Base-by-base conservation (phyloP, 2,888 invertebrate species). In the Platerodrilus igneus region DNA sequence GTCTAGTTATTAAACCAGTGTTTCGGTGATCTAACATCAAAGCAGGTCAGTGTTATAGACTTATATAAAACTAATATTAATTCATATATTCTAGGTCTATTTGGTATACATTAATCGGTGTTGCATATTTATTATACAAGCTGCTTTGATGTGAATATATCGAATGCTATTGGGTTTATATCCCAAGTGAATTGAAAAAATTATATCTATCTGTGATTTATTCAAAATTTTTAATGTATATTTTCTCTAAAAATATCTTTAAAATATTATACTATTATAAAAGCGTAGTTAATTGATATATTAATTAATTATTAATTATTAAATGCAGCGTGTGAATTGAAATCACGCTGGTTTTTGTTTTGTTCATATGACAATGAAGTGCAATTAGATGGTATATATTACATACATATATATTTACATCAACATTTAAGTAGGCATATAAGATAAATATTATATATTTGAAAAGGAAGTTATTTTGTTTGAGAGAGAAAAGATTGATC, bases 401-500 rank as follows among this genome's bases (percentile, higher is more conserved):
- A 68, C 64, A 70, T 71, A 25, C 25, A 25, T 25, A 71, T 73
- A 73, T 73, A 73, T 73, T 72, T 71, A 73, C 71, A 71, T 70
- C 69, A 69, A 68, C 69, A 70, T 68, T 67, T 66, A 62, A 65
- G 70, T 67, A 66, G 64, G 65, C 62, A 66, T 68, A 69, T 70
- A 67, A 68, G 67, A 68, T 68, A 67, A 66, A 66, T 62, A 68
- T 70, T 69, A 69, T 70, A 69, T 70, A 70, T 70, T 68, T 70
- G 64, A 66, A 66, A 63, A 67, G 68, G 66, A 68, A 68, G 67
- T 73, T 74, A 74, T 74, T 74, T 74, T 74, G 75, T 75, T 75
- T 72, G 76, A 76, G 76, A 76, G 76, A 76, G 74, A 75, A 73
- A 76, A 77, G 76, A 77, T 76, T 77, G 76, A 77, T 64, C 62